Evolutionary conservation across 2,888 invertebrate species (phyloP), one percentile per base, ranked within the genome.

Genomic region (Malthinus seriepunctatus): DNA sequence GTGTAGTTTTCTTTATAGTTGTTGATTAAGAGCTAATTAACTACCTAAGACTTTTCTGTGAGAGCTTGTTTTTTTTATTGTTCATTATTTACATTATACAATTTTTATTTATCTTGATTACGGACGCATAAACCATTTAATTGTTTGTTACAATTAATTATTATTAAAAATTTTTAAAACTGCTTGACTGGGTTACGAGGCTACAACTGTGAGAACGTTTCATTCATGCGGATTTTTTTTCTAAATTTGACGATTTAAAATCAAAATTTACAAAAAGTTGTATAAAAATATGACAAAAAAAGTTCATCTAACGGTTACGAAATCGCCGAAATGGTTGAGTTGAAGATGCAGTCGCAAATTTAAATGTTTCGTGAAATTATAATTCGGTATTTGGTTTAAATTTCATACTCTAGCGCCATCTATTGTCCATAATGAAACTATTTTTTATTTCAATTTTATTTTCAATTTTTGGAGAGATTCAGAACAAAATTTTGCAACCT

Each of bases 131-230:
- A 47, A 53, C 38, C 53, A 47, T 47, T 53, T 53, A 53, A 53
- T 53, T 53, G 53, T 47, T 53, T 1, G 33, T 10, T 50, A 34
- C 35, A 51, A 51, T 56, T 51, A 51, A 50, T 23, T 23, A 23
- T 23, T 23, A 56, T 15, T 32, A 14, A 56, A 50, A 39, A 45
- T 14, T 15, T 42, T 50, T 42, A 56, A 50, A 50, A 42, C 31
- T 35, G 44, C 23, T 32, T 35, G 42, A 56, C 56, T 56, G 37
- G 56, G 56, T 56, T 56, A 56, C 50, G 50, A 56, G 56, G 56
- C 38, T 56, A 56, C 34, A 50, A 32, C 50, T 50, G 56, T 56
- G 56, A 56, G 51, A 56, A 56, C n/a, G 32, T 47, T 47, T 47
- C 14, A 15, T 14, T 47, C 34, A 12, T 12, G 12, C 1, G 38